Evolutionary conservation across 2,113 vertebrate species (phyloP), one percentile per base, ranked within the genome.

Genomic region (Machaerirhynchus nigripectus): DNA sequence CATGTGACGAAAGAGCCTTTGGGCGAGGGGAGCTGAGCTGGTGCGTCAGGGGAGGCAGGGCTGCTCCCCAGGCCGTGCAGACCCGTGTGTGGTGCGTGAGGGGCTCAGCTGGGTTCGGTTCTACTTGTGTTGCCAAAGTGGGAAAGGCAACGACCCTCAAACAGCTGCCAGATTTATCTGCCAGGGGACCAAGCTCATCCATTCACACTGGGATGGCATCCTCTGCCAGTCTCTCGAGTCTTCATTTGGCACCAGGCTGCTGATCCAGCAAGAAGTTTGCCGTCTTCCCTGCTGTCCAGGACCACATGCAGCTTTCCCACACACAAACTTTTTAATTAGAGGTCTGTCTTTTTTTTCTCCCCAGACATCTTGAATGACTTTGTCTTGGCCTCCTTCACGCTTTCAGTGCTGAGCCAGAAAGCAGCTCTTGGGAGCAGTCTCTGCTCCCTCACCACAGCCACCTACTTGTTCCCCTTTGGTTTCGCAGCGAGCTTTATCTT

Each of bases 271-370:
- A 75, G 40, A 91, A 46, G 15, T 42, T 82, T 71, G 21, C 71
- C 16, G 2, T 23, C 39, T 81, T 56, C 61, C 27, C 30, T 1
- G 0, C 56, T 56, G 53, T 28, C 55, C 79, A 47, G 75, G 67
- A 70, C n/a, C 73, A 26, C 64, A 67, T 78, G 47, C 46, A 84
- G 52, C 42, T 94, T 89, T 89, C 37, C 65, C 46, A 31, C 47
- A 79, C 49, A 63, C 22, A 39, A 37, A 91, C n/a, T 80, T 86
- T 92, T 95, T 71, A 78, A 92, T 78, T 94, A 80, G 50, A 84
- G 30, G 26, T 12, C 55, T 89, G 52, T 28, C 33, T 12, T 67
- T 90, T 77, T 40, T 59, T 31, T 5, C 5, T n/a, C 31, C 30
- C 40, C 49, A 84, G 52, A 27, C 49, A 56, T 89, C 65, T 50